These are phyloP conservation scores for Pandion haliaetus DNA, from an alignment of 2,113 vertebrate species.

Conservation along the genomic window DNA sequence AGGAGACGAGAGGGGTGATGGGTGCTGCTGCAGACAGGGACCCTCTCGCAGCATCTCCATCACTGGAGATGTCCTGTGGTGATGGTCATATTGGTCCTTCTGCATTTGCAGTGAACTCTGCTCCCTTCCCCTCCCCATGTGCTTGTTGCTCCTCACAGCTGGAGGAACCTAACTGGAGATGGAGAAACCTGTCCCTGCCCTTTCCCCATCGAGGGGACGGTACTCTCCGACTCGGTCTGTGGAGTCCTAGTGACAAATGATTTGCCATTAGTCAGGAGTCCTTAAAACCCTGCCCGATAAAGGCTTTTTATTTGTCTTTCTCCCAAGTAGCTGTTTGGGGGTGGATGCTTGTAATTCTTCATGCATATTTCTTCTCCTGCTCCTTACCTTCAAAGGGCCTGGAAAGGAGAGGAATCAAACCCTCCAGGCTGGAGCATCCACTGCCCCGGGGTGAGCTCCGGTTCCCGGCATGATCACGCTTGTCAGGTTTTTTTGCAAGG, in stretches of 20 bases:
- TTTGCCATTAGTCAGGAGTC: neutral
- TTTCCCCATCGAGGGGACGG: neutral
- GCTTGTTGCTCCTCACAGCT: neutral
- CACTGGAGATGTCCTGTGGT: neutral
- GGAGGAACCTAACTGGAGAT: neutral
- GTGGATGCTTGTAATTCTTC: neutral
- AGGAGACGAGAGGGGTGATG: neutral
- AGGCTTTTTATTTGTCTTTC: neutral
- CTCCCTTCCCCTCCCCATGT: neutral
- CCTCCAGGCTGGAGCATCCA: neutral
- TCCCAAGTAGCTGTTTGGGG: neutral
- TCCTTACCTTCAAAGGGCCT: neutral
- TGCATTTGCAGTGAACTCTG: neutral
- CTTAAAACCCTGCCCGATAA: neutral
- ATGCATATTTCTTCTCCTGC: neutral
- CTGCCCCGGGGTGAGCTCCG: rapidly evolving
- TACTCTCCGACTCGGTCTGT: rapidly evolving
- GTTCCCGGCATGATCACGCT: rapidly evolving
- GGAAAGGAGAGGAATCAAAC: neutral
- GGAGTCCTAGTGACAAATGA: neutral
- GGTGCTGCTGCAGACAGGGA: neutral
- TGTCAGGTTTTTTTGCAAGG: neutral
- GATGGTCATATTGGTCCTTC: rapidly evolving
- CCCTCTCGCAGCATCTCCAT: neutral
- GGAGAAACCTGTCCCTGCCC: neutral